Base-by-base conservation (phyloP, 2,888 invertebrate species). In the Scaptomyza polygonia region DNA sequence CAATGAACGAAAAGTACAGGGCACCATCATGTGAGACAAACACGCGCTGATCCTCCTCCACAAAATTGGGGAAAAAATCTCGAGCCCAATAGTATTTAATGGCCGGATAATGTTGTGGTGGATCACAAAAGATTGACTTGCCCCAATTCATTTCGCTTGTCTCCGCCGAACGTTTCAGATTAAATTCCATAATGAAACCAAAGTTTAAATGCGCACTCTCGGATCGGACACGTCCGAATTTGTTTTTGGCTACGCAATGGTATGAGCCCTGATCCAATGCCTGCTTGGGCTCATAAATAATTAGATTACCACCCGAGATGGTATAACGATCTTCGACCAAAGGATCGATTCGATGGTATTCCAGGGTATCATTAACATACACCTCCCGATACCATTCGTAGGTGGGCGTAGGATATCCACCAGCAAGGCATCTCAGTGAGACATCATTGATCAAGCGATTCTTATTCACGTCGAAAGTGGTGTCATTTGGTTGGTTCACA, bases 21-120 rank as follows among this genome's bases (percentile, higher is more conserved):
- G 98, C 96, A 43, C 98, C 98, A 92, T 98, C 98, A 86, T 95
- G 93, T 0, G 98, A 98, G 0, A 98, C 97, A 93, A 99, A 98
- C 0, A 98, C 96, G 75, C 98, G 93, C 86, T 95, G 94, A 90
- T 98, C 97, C 91, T 98, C 97, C 90, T 98, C 97, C 1, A 99
- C 97, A 79, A 98, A 96, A 91, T 97, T 97, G 0, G 96, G 96
- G 80, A 98, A 97, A 86, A 94, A 95, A 87, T 96, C 96, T 70
- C 98, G 94, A 9, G 96, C 96, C 98, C 98, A 99, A 78, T 97
- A 95, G 91, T 96, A 98, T 75, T 95, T 96, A 0, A 98, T 96
- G 57, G 94, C 94, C 7, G 98, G 97, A 91, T 96, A 98, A 93
- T 96, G 96, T 76, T 96, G 96, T 0, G 98, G 98, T 12, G 98